These are phyloP conservation scores for Prosapia bicincta DNA, from an alignment of 2,888 invertebrate genomes.

Conservation along the genomic window DNA sequence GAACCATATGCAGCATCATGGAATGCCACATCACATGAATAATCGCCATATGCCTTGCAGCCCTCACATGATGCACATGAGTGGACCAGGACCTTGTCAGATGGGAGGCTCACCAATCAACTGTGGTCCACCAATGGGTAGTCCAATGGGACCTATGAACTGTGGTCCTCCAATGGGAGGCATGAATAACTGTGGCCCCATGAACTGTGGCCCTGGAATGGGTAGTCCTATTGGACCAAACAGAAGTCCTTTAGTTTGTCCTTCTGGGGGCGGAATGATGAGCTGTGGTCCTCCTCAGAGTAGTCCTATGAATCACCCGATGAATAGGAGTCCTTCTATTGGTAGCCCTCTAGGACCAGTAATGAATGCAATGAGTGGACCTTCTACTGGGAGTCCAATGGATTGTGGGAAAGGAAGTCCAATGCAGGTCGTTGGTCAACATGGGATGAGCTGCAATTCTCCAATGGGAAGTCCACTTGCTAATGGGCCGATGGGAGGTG, in stretches of 20 bases:
- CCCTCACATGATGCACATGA: constrained; percentile 62
- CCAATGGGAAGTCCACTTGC: constrained; percentile 70
- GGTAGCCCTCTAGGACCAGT: constrained; percentile 41
- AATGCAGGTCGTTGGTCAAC: constrained; percentile 52
- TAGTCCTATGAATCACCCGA: constrained; percentile 55
- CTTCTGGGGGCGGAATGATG: constrained; percentile 36
- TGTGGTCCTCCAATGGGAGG: constrained; percentile 55
- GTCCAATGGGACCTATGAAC: constrained; percentile 67
- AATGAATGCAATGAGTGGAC: constrained; percentile 29
- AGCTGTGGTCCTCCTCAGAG: constrained; percentile 43
- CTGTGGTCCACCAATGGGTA: constrained; percentile 62
- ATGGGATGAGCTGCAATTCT: constrained; percentile 49
- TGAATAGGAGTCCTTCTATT: constrained; percentile 40
- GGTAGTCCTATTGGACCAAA: constrained; percentile 63
- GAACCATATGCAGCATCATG: constrained; percentile 44
- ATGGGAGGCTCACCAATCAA: constrained; percentile 40
- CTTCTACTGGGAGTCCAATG: constrained; percentile 44
- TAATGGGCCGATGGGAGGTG: constrained; percentile 42
- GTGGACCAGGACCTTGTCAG: constrained; percentile 47
- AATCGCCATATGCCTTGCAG: constrained; percentile 55
- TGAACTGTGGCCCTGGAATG: constrained; percentile 56
- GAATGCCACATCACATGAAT: constrained; percentile 59
- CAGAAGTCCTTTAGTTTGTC: constrained; percentile 38
- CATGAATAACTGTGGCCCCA: constrained; percentile 45
- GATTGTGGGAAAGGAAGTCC: constrained; percentile 50